These are phyloP conservation scores for Calliphora vicina DNA, from an alignment of 1,140 invertebrate species.

Conservation along the genomic window DNA sequence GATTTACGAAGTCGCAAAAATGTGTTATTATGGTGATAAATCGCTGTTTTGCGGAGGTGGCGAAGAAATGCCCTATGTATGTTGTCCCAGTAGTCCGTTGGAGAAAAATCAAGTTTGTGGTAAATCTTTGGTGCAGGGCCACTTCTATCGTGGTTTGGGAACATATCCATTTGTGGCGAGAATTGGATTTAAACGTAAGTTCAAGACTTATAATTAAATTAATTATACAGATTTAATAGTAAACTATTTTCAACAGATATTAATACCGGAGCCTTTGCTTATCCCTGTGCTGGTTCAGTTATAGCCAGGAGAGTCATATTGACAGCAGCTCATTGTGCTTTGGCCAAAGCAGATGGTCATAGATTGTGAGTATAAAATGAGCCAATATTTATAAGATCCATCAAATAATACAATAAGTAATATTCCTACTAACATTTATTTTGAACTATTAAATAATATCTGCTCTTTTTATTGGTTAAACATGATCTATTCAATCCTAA, in stretches of 20 bases:
- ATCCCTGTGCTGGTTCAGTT: conserved; percentile 75
- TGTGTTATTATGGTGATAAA: conserved; percentile 60
- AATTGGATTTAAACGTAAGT: conserved; percentile 72
- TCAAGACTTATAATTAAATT: conserved; percentile 8
- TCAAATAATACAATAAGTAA: no score
- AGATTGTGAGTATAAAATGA: conserved; percentile 69
- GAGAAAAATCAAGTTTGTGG: conserved; percentile 67
- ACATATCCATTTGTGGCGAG: conserved; percentile 73
- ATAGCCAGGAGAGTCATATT: conserved; percentile 69
- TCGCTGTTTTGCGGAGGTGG: conserved; percentile 58
- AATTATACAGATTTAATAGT: neutral
- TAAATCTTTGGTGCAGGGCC: conserved; percentile 69
- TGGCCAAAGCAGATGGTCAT: conserved; percentile 73
- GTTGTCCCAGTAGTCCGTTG: conserved; percentile 59
- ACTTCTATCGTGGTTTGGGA: conserved; percentile 72
- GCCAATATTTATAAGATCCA: no score
- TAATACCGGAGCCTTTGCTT: conserved; percentile 69
- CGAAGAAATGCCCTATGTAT: conserved; percentile 60
- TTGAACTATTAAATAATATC: no score
- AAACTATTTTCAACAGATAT: conserved; percentile 63
- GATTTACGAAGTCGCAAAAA: conserved; percentile 60
- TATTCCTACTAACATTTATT: no score
- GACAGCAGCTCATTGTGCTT: conserved; percentile 76
- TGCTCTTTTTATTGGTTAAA: no score
- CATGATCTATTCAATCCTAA: no score